A percentile compares a stretch with the other conserved stretches of the same genome.
phyloP scores from a whole-genome alignment of 2,113 vertebrate genomes.

The Petaurus breviceps region DNA sequence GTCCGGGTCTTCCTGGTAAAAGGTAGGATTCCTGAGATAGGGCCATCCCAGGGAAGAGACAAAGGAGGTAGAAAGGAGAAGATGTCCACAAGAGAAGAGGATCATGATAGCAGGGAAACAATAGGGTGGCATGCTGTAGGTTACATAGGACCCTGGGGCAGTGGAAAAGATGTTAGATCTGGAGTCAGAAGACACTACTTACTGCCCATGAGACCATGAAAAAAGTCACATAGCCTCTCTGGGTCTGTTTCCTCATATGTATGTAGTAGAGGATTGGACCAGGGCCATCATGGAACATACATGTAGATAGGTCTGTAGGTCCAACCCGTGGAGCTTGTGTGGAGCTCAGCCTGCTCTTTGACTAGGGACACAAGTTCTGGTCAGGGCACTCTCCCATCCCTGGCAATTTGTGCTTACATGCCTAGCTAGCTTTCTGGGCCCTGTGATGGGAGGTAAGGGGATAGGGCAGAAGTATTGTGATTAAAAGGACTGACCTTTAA shows the following conservation, averaged over 20 bases:
- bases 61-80: background rate
- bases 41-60: background rate
- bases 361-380: background rate
- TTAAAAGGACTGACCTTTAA: background rate
- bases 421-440: background rate
- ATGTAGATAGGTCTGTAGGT: background rate
- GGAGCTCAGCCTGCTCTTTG: background rate
- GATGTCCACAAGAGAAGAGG: background rate
- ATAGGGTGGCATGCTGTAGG: background rate
- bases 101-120: background rate
- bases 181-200: background rate
- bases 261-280: background rate
- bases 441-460: background rate
- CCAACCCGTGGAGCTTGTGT: background rate
- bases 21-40: background rate
- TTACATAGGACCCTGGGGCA: background rate
- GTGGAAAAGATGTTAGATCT: background rate
- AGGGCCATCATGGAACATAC: background rate
- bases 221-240: background rate
- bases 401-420: background rate
- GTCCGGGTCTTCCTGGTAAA: background rate
- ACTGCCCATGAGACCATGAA: background rate
- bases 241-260: background rate
- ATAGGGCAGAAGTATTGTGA: background rate
- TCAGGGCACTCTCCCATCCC: background rate